These are phyloP conservation scores for Drosophila prostipennis DNA, from an alignment of 2,888 invertebrate genomes.

Conservation along the genomic window DNA sequence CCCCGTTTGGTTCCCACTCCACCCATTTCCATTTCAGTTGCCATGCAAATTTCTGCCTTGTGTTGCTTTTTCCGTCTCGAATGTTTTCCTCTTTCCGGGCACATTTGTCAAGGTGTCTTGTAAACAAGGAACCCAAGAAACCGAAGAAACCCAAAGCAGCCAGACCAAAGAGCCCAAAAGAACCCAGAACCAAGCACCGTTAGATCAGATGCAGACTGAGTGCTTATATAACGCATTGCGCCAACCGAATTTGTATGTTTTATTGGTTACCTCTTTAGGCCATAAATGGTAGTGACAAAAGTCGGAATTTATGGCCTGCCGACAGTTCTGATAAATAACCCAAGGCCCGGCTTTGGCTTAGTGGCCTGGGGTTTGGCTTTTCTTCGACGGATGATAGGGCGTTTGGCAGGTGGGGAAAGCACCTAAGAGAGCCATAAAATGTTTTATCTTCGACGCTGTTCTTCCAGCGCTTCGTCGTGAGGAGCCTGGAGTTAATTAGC, in stretches of 20 bases:
- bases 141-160: slow-evolving; percentile 2
- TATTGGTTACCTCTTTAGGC: slow-evolving; percentile 52
- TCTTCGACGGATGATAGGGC: not conserved
- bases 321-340: slow-evolving; percentile 73
- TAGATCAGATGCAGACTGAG: slow-evolving; percentile 49
- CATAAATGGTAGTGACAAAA: slow-evolving; percentile 62
- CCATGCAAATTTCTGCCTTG: slow-evolving; percentile 61
- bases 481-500: slow-evolving; percentile 37
- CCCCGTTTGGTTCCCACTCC: slow-evolving; percentile 17
- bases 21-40: slow-evolving; percentile 55
- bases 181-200: slow-evolving; percentile 55
- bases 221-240: slow-evolving; percentile 41
- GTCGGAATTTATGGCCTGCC: slow-evolving; percentile 38
- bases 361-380: not conserved
- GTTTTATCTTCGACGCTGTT: slow-evolving; percentile 21
- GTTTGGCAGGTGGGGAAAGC: slow-evolving; percentile 18
- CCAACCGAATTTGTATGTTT: slow-evolving; percentile 64
- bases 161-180: slow-evolving; percentile 11
- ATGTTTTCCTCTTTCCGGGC: slow-evolving; percentile 63
- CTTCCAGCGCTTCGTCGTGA: slow-evolving; percentile 4
- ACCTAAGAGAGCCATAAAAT: slow-evolving; percentile 35
- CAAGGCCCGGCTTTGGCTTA: slow-evolving; percentile 8
- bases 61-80: slow-evolving; percentile 30
- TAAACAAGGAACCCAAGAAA: slow-evolving; percentile 53
- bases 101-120: slow-evolving; percentile 72